Evolutionary conservation across 2,888 invertebrate genomes (phyloP).

Genomic region (Agriotes lineatus): DNA sequence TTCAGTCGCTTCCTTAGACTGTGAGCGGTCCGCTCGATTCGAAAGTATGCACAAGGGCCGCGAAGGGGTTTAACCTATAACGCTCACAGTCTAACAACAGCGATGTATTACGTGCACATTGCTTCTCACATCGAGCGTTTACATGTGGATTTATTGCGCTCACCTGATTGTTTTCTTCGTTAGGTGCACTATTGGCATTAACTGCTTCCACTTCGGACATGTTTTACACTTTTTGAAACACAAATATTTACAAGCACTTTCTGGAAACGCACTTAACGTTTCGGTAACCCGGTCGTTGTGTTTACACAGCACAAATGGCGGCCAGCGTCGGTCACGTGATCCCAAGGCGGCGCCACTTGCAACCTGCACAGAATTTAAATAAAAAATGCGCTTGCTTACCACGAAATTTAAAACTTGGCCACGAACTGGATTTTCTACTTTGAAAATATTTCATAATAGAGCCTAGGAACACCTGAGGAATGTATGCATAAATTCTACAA

Average conservation of each 20-base stretch:
- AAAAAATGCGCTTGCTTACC: not conserved
- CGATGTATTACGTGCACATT: slow-evolving; percentile 65
- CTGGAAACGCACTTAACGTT: slow-evolving; percentile 62
- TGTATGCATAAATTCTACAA: too few relatives aligned
- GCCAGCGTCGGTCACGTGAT: slow-evolving; percentile 74
- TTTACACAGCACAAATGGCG: slow-evolving; percentile 74
- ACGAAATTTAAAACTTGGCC: too few relatives aligned
- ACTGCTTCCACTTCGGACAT: slow-evolving; percentile 66
- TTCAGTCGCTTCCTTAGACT: slow-evolving; percentile 53
- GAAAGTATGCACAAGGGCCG: slow-evolving; percentile 22
- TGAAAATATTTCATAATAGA: too few relatives aligned
- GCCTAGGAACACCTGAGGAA: too few relatives aligned
- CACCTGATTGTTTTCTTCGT: slow-evolving; percentile 65
- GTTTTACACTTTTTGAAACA: slow-evolving; percentile 55
- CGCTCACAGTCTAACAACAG: slow-evolving; percentile 62
- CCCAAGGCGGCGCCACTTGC: slow-evolving; percentile 55
- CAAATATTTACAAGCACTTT: slow-evolving; percentile 62
- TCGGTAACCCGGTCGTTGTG: slow-evolving; percentile 70
- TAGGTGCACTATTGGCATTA: slow-evolving; percentile 62
- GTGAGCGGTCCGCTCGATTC: slow-evolving; percentile 50
- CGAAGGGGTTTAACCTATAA: slow-evolving; percentile 54
- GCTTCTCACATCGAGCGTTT: slow-evolving; percentile 45
- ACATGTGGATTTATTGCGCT: slow-evolving; percentile 47
- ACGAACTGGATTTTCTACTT: too few relatives aligned
- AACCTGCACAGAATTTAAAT: slow-evolving; percentile 56